Percentiles rank a stretch among this genome's conserved stretches.
These are phyloP conservation scores for Pocillopora meandrina DNA, from an alignment of 92 coral and sea anemone genomes.

Conservation along the genomic window DNA sequence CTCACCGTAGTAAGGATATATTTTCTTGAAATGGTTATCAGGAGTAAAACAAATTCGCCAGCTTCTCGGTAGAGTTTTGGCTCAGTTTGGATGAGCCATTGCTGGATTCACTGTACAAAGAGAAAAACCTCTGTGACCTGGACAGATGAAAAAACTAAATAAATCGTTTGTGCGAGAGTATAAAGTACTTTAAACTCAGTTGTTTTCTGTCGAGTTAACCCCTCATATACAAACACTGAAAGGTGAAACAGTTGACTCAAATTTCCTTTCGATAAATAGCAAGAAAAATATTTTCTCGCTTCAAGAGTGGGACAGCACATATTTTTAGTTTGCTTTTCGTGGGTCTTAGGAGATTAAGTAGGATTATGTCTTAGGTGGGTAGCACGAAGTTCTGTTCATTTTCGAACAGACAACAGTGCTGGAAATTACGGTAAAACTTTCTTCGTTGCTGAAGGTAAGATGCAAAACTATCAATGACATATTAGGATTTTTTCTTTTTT, in stretches of 20 bases:
- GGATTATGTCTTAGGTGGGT: neutral
- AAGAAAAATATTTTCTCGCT: conserved; percentile 83
- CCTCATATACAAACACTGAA: conserved; percentile 69
- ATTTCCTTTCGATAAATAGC: conserved; percentile 74
- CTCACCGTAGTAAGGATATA: neutral
- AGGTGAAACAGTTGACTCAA: conserved; percentile 73
- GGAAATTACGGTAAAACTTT: too few relatives aligned
- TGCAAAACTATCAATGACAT: too few relatives aligned
- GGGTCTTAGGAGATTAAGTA: neutral
- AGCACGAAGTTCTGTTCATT: neutral
- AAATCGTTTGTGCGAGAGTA: conserved; percentile 35
- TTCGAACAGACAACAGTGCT: neutral
- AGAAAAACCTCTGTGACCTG: conserved; percentile 3
- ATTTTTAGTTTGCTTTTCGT: conserved; percentile 21
- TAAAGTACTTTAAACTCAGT: conserved; percentile 35
- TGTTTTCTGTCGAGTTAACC: conserved; percentile 64
- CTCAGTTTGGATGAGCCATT: neutral
- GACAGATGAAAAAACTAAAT: conserved; percentile 36
- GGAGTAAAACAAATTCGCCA: neutral
- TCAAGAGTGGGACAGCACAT: conserved; percentile 65
- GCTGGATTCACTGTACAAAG: neutral
- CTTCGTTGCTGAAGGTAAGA: too few relatives aligned
- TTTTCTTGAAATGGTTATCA: neutral
- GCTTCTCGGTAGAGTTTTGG: neutral
- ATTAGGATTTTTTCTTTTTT: too few relatives aligned